Conservation (phyloP, 2,888 invertebrate genomes). For the Drosophila dives region DNA sequence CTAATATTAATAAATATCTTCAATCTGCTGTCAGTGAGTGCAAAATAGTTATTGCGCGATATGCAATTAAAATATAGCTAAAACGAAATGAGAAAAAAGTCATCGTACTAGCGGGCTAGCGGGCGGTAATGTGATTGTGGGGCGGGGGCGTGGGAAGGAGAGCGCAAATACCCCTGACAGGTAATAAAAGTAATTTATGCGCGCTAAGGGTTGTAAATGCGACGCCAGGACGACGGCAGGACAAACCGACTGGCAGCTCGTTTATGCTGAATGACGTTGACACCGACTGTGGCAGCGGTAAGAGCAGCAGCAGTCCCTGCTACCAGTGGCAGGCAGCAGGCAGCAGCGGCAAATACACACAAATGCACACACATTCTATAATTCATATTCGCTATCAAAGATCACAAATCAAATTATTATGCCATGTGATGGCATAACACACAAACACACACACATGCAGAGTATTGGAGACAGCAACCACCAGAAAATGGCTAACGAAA, state of each 20-base stretch:
- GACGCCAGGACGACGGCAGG: constrained; percentile 44
- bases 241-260: constrained; percentile 63
- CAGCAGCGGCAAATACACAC: constrained; percentile 22
- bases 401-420: constrained; percentile 84
- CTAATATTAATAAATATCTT: constrained; percentile 83
- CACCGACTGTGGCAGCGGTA: constrained; percentile 55
- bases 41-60: constrained; percentile 82
- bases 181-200: constrained; percentile 84
- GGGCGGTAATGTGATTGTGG: constrained; percentile 1
- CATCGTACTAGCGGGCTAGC: neutral
- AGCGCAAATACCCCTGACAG: constrained; percentile 82
- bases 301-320: constrained; percentile 4
- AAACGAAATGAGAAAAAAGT: constrained; percentile 70
- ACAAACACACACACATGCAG: constrained; percentile 29
- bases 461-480: constrained; percentile 36
- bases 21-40: constrained; percentile 79
- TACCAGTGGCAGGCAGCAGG: constrained; percentile 9
- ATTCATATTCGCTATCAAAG: constrained; percentile 83
- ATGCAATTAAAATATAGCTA: constrained; percentile 83
- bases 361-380: constrained; percentile 72
- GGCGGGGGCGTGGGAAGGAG: constrained; percentile 9
- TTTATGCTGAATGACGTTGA: constrained; percentile 80
- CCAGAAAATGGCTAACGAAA: constrained; percentile 36
- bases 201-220: constrained; percentile 82
- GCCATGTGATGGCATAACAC: constrained; percentile 76